phyloP scores from a whole-genome alignment of 2,888 invertebrate species.

The Cremastinae sp. region DNA sequence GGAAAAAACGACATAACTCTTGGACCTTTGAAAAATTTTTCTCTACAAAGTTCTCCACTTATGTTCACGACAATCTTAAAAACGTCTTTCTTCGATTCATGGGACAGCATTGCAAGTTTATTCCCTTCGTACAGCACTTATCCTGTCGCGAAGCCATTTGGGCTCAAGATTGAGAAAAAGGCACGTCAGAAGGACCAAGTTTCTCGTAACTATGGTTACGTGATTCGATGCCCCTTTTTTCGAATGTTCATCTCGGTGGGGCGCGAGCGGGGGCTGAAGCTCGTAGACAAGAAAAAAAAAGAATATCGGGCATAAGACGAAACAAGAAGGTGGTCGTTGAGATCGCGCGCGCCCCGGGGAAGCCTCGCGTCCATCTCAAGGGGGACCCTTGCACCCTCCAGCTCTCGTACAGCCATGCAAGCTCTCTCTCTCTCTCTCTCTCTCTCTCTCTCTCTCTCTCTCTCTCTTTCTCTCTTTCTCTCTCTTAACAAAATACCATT shows the following conservation, averaged over 20 bases:
- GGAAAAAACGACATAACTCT: too few relatives aligned
- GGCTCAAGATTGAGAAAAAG: constrained; percentile 1
- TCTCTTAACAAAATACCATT: constrained; percentile 30
- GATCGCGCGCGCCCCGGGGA: constrained; percentile 16
- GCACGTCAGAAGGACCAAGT: constrained; percentile 18
- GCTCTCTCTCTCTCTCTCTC: constrained; percentile 44
- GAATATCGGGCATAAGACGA: constrained; percentile 43
- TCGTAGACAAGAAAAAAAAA: too few relatives aligned
- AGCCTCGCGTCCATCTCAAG: constrained; percentile 46
- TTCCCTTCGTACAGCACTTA: too few relatives aligned
- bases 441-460: too few relatives aligned
- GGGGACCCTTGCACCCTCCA: constrained; percentile 41
- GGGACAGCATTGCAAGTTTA: too few relatives aligned
- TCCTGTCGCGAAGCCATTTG: too few relatives aligned
- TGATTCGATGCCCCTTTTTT: constrained; percentile 47
- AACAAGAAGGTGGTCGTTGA: constrained; percentile 54
- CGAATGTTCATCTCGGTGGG: constrained; percentile 29
- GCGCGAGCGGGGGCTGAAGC: too few relatives aligned
- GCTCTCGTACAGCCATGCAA: constrained; percentile 40
- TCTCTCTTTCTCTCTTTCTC: too few relatives aligned
- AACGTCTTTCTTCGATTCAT: too few relatives aligned
- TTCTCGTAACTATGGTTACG: constrained; percentile 58
- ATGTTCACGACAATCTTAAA: too few relatives aligned
- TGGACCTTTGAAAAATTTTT: too few relatives aligned
- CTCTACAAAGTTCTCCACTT: too few relatives aligned